These are phyloP conservation scores for Sinodicranocentrus sp. DNA, from an alignment of 2,888 invertebrate species.

Conservation along the genomic window DNA sequence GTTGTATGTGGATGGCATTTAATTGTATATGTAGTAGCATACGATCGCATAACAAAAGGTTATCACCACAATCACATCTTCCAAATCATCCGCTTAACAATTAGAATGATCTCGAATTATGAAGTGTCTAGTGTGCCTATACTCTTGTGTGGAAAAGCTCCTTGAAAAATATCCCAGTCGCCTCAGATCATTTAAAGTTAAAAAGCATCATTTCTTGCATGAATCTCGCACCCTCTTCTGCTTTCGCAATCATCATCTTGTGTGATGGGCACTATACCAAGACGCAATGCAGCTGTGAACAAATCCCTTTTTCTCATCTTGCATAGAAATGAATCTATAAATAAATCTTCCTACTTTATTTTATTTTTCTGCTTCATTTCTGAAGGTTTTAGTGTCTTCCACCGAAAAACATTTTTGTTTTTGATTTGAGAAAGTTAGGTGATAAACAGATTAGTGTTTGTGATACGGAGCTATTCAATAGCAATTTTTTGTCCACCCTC, in stretches of 20 bases:
- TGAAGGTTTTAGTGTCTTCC: no score
- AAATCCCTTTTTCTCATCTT: background rate
- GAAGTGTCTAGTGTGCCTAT: no score
- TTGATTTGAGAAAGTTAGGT: no score
- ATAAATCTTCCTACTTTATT: no score
- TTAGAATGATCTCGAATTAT: no score
- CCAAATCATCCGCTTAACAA: background rate
- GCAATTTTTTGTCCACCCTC: no score
- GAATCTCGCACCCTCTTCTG: background rate
- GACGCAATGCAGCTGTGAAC: background rate
- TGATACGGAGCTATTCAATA: no score
- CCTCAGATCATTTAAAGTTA: background rate
- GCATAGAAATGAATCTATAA: no score
- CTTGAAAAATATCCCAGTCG: background rate
- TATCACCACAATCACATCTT: background rate
- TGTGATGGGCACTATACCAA: background rate
- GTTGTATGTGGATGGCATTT: background rate
- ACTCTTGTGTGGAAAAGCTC: background rate
- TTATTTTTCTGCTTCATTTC: no score
- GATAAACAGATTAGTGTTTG: no score
- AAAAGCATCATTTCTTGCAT: background rate
- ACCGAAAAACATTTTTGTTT: no score
- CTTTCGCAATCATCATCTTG: background rate
- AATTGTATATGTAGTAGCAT: background rate
- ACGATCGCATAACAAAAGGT: background rate